A percentile compares a stretch with the other conserved stretches of the same genome.
phyloP scores from a whole-genome alignment of 2,797 vertebrate species.

The Sarcoramphus papa region DNA sequence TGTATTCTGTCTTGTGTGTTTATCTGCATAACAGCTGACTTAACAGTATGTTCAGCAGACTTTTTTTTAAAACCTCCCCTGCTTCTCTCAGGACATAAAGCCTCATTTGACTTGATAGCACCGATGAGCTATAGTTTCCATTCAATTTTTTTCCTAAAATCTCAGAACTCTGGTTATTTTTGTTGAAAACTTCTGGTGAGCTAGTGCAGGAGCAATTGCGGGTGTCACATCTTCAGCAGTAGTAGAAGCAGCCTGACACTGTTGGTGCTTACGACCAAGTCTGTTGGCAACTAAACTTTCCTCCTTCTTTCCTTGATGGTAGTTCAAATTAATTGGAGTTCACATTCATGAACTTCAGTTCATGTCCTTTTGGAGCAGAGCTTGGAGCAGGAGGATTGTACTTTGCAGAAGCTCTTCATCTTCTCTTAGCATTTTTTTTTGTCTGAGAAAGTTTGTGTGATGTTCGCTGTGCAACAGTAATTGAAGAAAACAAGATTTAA shows the following conservation, averaged over 20 bases:
- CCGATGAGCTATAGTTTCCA: not conserved
- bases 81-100: not conserved
- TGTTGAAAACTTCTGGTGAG: not conserved
- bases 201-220: not conserved
- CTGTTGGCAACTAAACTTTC: not conserved
- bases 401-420: not conserved
- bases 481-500: not conserved
- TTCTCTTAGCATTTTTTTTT: not conserved
- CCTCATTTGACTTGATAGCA: not conserved
- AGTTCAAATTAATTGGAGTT: not conserved
- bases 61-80: not conserved
- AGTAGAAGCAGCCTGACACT: not conserved
- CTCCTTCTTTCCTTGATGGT: not conserved
- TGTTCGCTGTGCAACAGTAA: accelerated
- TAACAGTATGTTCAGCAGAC: not conserved
- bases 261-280: not conserved
- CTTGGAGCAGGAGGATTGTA: not conserved
- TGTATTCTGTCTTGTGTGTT: not conserved
- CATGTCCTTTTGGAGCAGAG: not conserved
- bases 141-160: not conserved
- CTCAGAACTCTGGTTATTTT: not conserved
- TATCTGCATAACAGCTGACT: not conserved
- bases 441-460: not conserved
- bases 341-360: not conserved
- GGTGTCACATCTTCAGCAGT: not conserved